These are phyloP conservation scores for Greenwoodochromis staneri DNA, from an alignment of 2,113 vertebrate genomes.

Conservation along the genomic window DNA sequence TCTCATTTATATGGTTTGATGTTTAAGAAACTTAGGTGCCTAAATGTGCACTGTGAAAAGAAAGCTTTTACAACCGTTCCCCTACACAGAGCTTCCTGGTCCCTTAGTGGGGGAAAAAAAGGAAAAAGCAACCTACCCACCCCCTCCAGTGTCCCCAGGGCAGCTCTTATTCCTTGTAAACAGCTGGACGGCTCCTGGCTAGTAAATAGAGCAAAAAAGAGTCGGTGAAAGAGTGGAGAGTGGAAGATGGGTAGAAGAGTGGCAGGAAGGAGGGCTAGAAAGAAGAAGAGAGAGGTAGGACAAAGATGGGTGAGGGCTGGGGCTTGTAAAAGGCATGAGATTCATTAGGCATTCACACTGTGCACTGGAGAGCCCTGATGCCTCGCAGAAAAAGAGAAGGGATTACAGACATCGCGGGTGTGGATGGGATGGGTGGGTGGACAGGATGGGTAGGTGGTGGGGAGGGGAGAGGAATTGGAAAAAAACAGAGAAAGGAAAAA, in stretches of 20 bases:
- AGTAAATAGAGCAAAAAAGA: constrained; percentile 34
- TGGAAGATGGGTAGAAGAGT: not conserved
- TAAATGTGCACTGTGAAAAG: not conserved
- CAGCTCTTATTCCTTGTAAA: constrained; percentile 16
- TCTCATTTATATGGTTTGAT: not conserved
- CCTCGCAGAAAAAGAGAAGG: constrained; percentile 25
- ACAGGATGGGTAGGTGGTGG: not conserved
- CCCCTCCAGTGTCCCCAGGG: constrained; percentile 1
- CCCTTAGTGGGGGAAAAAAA: not conserved
- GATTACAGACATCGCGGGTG: not conserved
- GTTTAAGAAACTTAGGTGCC: not conserved
- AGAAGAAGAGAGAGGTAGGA: not conserved
- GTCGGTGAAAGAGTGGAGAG: not conserved
- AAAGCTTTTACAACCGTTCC: not conserved
- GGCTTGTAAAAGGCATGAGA: constrained; percentile 49
- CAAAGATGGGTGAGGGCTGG: not conserved
- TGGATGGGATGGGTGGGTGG: not conserved
- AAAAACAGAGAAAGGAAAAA: not conserved
- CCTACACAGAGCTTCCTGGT: not conserved
- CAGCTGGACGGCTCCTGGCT: constrained; percentile 34
- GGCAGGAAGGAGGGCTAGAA: not conserved
- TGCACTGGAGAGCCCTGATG: constrained; percentile 21
- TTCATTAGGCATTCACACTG: constrained; percentile 53
- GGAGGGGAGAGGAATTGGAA: not conserved
- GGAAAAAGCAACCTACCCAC: not conserved